Evolutionary conservation across 2,888 invertebrate genomes (phyloP).

Genomic region (Lasioglossum figueresi): DNA sequence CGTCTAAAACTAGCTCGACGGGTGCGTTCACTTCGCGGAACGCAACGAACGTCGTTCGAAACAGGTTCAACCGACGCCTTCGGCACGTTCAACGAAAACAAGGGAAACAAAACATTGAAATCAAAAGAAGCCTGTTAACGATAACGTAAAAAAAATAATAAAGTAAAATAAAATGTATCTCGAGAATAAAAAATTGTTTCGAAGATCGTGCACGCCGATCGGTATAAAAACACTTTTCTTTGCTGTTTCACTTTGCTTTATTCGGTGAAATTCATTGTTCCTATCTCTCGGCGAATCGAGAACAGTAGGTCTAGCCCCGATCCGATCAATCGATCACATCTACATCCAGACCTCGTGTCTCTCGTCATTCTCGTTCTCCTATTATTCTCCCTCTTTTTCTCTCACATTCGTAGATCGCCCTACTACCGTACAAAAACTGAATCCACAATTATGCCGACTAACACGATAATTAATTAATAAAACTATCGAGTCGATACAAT

Average conservation of each 20-base stretch:
- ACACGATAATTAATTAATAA: slow-evolving; percentile 80
- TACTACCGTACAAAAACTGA: slow-evolving; percentile 78
- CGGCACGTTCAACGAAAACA: not conserved
- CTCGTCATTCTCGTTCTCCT: not conserved
- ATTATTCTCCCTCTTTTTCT: not conserved
- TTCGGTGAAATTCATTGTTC: slow-evolving; percentile 48
- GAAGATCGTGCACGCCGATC: slow-evolving; percentile 35
- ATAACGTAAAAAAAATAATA: not conserved
- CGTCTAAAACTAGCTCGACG: not conserved
- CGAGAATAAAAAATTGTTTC: not conserved
- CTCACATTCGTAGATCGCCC: slow-evolving; percentile 28
- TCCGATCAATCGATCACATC: slow-evolving; percentile 61
- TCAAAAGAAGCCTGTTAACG: not conserved
- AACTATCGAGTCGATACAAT: slow-evolving; percentile 81
- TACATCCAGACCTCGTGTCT: not conserved
- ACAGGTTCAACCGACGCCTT: not conserved
- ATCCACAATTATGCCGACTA: slow-evolving; percentile 80
- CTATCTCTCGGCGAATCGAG: slow-evolving; percentile 5
- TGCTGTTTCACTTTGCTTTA: slow-evolving; percentile 61
- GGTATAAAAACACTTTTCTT: slow-evolving; percentile 67
- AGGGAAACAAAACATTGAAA: not conserved
- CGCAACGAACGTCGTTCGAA: not conserved
- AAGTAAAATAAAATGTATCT: not conserved
- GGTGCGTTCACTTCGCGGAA: not conserved
- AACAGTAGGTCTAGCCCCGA: slow-evolving; percentile 4